Evolutionary conservation across 1,140 invertebrate genomes (phyloP).

Genomic region (Procambarus clarkii): DNA sequence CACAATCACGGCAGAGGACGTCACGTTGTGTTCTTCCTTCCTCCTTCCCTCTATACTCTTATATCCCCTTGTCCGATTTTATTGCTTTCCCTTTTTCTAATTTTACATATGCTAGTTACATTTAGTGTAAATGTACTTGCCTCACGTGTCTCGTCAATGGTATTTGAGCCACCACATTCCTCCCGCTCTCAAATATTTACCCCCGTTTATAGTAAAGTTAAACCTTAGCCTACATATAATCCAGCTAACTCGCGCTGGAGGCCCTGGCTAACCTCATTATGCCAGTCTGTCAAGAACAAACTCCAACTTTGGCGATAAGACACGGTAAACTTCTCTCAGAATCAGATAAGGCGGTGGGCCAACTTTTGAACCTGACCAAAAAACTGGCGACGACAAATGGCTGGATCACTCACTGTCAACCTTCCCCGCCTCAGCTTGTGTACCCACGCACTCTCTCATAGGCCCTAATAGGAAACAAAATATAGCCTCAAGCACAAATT

Average conservation of each 20-base stretch:
- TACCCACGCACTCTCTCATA: no score
- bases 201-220: not conserved
- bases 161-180: not conserved
- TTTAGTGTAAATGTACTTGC: no score
- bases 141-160: no score
- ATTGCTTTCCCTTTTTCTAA: no score
- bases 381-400: constrained; percentile 14
- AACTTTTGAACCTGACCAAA: constrained; percentile 13
- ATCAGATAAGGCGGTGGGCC: constrained; percentile 7
- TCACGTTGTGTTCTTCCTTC: no score
- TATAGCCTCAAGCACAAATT: no score
- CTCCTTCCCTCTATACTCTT: no score
- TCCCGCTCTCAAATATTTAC: not conserved
- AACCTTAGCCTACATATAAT: not conserved
- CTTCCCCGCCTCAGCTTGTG: not conserved
- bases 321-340: not conserved
- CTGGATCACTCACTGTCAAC: constrained; percentile 13
- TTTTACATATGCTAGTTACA: no score
- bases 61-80: no score
- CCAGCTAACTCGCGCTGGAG: no score
- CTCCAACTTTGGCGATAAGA: constrained; percentile 19
- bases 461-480: no score
- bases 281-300: constrained; percentile 14
- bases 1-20: no score
- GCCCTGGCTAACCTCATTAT: not conserved